Conservation (phyloP, 2,113 vertebrate species). For the Melospiza melodia region DNA sequence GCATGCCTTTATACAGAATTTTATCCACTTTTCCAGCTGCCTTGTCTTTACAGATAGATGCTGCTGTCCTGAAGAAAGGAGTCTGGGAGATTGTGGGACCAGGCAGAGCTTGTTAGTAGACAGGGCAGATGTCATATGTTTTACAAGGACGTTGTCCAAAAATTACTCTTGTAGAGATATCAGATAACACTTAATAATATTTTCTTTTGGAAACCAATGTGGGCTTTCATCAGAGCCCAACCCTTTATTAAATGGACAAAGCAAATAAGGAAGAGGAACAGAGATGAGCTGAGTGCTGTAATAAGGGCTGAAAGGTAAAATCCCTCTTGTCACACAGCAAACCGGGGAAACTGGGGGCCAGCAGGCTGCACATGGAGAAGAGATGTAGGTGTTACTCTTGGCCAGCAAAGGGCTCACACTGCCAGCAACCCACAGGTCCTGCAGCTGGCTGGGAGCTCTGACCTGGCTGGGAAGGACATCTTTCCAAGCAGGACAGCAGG, state of each 20-base stretch:
- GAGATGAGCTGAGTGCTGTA: neutral
- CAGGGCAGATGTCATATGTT: neutral
- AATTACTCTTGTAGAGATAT: neutral
- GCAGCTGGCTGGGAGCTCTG: slow-evolving; percentile 17
- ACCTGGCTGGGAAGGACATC: slow-evolving; percentile 20
- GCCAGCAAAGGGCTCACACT: neutral
- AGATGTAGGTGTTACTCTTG: slow-evolving; percentile 36
- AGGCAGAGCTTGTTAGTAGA: neutral
- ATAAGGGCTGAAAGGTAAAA: neutral
- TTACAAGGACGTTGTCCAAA: neutral
- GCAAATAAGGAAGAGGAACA: neutral
- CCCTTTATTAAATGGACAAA: neutral
- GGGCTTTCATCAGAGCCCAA: neutral
- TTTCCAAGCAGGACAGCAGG: slow-evolving; percentile 54
- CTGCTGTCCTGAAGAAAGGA: neutral
- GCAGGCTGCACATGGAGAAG: neutral
- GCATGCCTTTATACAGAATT: neutral
- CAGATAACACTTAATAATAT: neutral
- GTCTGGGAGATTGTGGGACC: neutral
- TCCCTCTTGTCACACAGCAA: neutral
- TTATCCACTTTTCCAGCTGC: neutral
- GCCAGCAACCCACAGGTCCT: slow-evolving; percentile 31
- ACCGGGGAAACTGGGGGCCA: neutral
- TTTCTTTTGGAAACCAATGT: neutral
- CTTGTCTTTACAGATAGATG: neutral